Base-by-base conservation (phyloP, 2,888 invertebrate species). In the Prenolepis imparis region DNA sequence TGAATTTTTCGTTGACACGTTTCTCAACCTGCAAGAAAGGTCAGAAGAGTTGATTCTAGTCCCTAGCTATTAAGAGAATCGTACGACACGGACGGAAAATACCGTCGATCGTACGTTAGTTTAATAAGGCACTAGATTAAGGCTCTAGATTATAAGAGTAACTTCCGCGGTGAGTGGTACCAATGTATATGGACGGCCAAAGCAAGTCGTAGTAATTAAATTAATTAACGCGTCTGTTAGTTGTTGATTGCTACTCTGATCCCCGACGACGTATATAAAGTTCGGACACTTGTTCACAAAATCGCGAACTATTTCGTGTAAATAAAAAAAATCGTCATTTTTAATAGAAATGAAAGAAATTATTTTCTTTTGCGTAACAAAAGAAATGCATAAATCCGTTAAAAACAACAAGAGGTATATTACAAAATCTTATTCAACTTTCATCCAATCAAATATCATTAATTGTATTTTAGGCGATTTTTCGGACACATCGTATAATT, bases 1-100 rank as follows among this genome's bases (percentile, higher is more conserved):
- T 72, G 44, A 44, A 67, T 86, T 89, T 92, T 92, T 90, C 39
- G 86, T 93, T 91, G n/a, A 41, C 36, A 59, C 90, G 86, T 92
- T 92, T 92, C 86, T 90, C 72, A 80, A 92, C 90, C 92, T 90
- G 89, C 80, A 80, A 86, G 90, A 90, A 91, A 90, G 90, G 87
- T 78, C 87, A 85, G 84, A 90, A 91, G 94, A 93, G 94, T 93
- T 83, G 87, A 89, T 86, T 93, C 94, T 94, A 94, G 94, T 94
- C 94, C 86, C 88, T 93, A 93, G 90, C 86, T 86, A 41, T 73
- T 94, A 94, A 93, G 93, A 84, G 74, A 85, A 86, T 72, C 75
- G 81, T 83, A 84, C 66, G 87, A 82, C 81, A 44, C 41, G 63
- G 44, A 81, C 67, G 63, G 41, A 59, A 59, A 11, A 36, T 9